Evolutionary conservation across 2,888 invertebrate genomes (phyloP), one percentile per base, ranked within the genome.

Genomic region (Microplitis deprimator): DNA sequence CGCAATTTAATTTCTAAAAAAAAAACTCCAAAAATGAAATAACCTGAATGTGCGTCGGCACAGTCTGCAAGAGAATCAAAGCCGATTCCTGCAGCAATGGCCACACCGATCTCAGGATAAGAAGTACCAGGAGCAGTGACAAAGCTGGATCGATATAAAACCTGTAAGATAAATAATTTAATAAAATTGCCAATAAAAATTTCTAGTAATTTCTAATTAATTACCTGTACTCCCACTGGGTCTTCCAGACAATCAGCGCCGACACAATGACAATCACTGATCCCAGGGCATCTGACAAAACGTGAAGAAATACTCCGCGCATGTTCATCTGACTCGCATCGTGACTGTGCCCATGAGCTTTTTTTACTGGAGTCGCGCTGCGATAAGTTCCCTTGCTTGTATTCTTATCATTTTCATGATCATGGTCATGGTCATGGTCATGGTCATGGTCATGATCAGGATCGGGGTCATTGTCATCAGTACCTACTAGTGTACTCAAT

Each of bases 261-360:
- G 97, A 97, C 68, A 95, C 93, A 67, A 97, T 95, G 10, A 98
- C 98, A 83, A 98, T 96, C 1, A 97, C 93, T 0, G 97, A 97
- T 73, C 99, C 99, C 69, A 99, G 91, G 20, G 99, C 99, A 91
- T 99, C 99, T 69, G 98, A 98, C 60, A 99, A 91, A 5, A 99
- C 96, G 89, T 99, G 99, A 75, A 99, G 92, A 90, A 99, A 99
- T n/a, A 99, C 99, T n/a, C 98, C 99, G 75, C 97, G 94, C 98
- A 99, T 99, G 89, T 99, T 99, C 95, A 99, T 95, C 89, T 98
- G 96, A 2, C 94, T 94, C 0, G 95, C 93, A 87, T 94, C 92
- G 83, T 91, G 91, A 75, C 91, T 90, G 83, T 92, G 92, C 5
- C 91, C 91, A 82, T 93, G 92, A 77, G 90, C 90, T 68, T 90